Evolutionary conservation across 1,140 invertebrate genomes (phyloP).

Genomic region (Drosophila eugracilis): DNA sequence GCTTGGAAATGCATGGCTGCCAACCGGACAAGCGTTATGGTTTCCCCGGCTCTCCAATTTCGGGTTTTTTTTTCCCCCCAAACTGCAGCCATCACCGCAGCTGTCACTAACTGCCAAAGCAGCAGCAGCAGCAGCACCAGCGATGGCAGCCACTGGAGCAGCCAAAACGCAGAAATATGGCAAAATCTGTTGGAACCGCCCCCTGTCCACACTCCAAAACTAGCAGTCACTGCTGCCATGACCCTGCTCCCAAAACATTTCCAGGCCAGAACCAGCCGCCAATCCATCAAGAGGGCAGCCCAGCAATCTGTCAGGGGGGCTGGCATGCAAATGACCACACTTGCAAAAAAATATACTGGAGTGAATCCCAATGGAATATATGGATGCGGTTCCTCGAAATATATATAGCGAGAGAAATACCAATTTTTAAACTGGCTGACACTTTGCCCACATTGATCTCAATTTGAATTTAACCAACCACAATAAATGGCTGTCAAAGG

Average conservation of each 20-base stretch:
- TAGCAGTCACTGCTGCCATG: background rate
- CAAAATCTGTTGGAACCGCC: slow-evolving; percentile 33
- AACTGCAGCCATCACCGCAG: slow-evolving; percentile 63
- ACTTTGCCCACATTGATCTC: background rate
- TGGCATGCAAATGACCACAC: slow-evolving; percentile 61
- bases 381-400: background rate
- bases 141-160: slow-evolving; percentile 22
- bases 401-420: background rate
- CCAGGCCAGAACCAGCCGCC: slow-evolving; percentile 56
- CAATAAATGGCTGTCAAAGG: background rate
- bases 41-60: slow-evolving; percentile 25
- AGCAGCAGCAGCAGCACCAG: slow-evolving; percentile 13
- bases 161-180: slow-evolving; percentile 62
- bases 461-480: background rate
- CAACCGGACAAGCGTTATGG: slow-evolving; percentile 34
- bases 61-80: slow-evolving; percentile 9
- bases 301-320: slow-evolving; percentile 69
- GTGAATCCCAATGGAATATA: background rate
- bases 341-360: slow-evolving; percentile 18
- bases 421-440: slow-evolving; percentile 14
- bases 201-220: slow-evolving; percentile 22
- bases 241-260: slow-evolving; percentile 15
- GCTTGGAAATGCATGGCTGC: slow-evolving; percentile 29
- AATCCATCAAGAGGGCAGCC: slow-evolving; percentile 65
- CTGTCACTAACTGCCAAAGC: slow-evolving; percentile 77